Percentiles rank a stretch among this genome's conserved stretches.
phyloP scores from a whole-genome alignment of 1,140 invertebrate genomes.

The Mamestra configurata region DNA sequence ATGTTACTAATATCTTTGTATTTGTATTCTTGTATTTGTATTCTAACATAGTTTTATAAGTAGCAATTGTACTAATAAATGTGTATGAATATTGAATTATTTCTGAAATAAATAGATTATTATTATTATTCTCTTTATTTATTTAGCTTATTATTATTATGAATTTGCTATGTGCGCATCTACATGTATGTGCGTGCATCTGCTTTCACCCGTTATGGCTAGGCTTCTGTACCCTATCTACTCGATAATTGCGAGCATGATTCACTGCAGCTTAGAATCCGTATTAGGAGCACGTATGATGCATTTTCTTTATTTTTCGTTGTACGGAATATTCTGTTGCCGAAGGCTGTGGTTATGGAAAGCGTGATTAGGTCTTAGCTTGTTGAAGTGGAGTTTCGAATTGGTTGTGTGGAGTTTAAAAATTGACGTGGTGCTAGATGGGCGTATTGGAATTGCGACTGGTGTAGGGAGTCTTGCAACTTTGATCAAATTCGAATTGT shows the following conservation, averaged over 20 bases:
- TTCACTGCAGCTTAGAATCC: constrained; percentile 43
- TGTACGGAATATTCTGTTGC: constrained; percentile 36
- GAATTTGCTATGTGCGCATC: too few relatives aligned
- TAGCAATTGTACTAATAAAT: too few relatives aligned
- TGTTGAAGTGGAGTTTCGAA: constrained; percentile 3
- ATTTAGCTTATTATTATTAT: too few relatives aligned
- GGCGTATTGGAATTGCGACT: not conserved
- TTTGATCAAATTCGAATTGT: not conserved
- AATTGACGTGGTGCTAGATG: not conserved
- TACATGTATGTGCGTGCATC: too few relatives aligned
- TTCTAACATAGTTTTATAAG: too few relatives aligned
- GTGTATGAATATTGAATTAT: too few relatives aligned
- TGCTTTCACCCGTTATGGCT: too few relatives aligned
- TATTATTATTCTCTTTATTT: too few relatives aligned
- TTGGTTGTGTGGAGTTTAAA: not conserved
- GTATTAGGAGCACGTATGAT: constrained; percentile 41
- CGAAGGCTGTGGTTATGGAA: constrained; percentile 33
- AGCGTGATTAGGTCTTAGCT: constrained; percentile 33
- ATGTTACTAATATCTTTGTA: too few relatives aligned
- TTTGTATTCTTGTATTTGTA: too few relatives aligned
- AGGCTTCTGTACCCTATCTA: not conserved
- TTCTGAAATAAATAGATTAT: too few relatives aligned
- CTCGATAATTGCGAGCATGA: not conserved
- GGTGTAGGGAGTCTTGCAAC: too few relatives aligned
- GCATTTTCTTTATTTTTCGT: constrained; percentile 44